Base-by-base conservation (phyloP, 35 echinoderm and acorn worm species). In the Anneissia japonica region DNA sequence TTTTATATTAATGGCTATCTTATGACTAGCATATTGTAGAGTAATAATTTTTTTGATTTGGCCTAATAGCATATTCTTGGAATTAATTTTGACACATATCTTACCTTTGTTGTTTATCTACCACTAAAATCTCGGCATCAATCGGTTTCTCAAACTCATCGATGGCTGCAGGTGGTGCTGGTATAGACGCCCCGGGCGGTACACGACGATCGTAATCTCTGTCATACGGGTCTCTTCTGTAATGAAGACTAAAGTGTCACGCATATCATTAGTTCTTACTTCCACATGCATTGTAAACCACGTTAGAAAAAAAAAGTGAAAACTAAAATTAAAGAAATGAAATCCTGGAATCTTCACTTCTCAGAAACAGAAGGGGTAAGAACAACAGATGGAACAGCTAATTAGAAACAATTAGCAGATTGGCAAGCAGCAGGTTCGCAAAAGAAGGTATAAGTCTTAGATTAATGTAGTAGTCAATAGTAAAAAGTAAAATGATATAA, bases 121-220 rank as follows among this genome's bases (percentile, higher is more conserved):
- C 51, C 0, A 93, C 83, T 33, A 93, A 74, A n/a, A 93, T 89
- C 78, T 93, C 92, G 81, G 87, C 89, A 77, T 93, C 92, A 56
- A 93, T 88, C 46, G 87, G 92, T 73, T 79, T 89, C 14, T 87
- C 86, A 46, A 37, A 64, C 2, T 36, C 74, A 36, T 83, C 35
- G 0, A 64, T 17, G 21, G 41, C 39, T 4, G 83, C 76, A 17
- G 86, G 36, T 33, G 88, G 36, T 38, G 77, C 32, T 23, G 84
- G 39, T 36, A 40, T 31, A 26, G 87, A 45, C 19, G 46, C 79
- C 7, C n/a, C 34, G 19, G 38, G 39, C 0, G 84, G 46, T 55
- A 83, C 38, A 11, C 76, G 40, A 30, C 74, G 43, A 33, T 83
- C 39, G 29, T 26, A 29, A 40, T 74, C 55, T 34, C 88, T 82